Evolutionary conservation across 2,888 invertebrate species (phyloP), one percentile per base, ranked within the genome.

Genomic region (Liposcelis brunnea): DNA sequence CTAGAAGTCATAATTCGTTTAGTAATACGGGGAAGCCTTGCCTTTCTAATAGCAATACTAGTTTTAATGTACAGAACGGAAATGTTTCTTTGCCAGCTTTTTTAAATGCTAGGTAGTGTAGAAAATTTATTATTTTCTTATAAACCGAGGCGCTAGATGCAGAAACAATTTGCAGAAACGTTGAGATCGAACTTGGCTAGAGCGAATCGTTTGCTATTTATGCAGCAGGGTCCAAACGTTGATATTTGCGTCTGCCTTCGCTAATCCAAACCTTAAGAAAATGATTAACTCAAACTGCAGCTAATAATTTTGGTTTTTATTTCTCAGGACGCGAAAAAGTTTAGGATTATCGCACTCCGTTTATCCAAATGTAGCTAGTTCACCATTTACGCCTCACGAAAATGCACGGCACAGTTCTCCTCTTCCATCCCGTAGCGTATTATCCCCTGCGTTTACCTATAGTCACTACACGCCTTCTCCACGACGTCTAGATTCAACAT

Each of bases 401-500:
- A 8, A 6, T 8, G 33, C 31, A 4, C 43, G 31, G 4, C 37
- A 37, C 6, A 44, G 44, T 18, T 33, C 44, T 11, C 35, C 44
- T 5, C 34, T 33, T 8, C 31, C 43, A 10, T 32, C 31, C 19
- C 14, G 18, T 15, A 45, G 11, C 19, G 38, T 8, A 12, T 31
- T 11, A 10, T 44, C 44, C 5, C 32, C 43, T 6, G 12, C 18
- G 7, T 16, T 45, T 21, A 33, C 14, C 4, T 45, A 16, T 43
- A 14, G 16, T 26, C 42, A 37, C 32, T 31, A 21, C 34, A 21
- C 34, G 40, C 42, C 42, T 47, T 2, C 49, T 56, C 12, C 51
- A 56, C 14, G 55, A 57, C 12, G 51, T 52, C 14, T 52, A 59
- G 11, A 48, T 52, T 10, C 49, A 51, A 31, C 53, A 56, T 2